Percentiles rank a stretch among this genome's conserved stretches.
Conservation (phyloP, 2,797 vertebrate species). For the Naso thynnoides region DNA sequence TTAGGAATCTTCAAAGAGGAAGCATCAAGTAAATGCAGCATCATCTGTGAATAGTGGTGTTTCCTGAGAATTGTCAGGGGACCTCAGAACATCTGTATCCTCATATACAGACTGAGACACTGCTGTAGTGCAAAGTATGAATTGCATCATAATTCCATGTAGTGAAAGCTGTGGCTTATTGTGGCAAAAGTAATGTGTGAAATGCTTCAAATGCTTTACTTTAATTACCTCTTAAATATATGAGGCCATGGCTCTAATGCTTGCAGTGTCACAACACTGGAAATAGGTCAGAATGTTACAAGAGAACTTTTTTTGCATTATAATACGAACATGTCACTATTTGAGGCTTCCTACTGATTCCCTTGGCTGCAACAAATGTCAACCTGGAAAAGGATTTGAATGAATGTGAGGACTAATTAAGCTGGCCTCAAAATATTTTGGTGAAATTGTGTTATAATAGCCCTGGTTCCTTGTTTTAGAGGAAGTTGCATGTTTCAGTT, state of each 20-base stretch:
- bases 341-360: slow-evolving; percentile 57
- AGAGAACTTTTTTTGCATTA: background rate
- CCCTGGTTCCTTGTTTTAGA: background rate
- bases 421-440: background rate
- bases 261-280: background rate
- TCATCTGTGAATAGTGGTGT: background rate
- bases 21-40: slow-evolving; percentile 42
- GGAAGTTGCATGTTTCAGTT: background rate
- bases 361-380: slow-evolving; percentile 57
- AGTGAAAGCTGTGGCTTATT: background rate
- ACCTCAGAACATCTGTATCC: background rate
- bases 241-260: background rate
- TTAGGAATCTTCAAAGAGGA: slow-evolving; percentile 47
- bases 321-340: slow-evolving; percentile 12
- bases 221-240: background rate
- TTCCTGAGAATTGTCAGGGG: background rate
- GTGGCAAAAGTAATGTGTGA: background rate
- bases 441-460: background rate
- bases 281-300: background rate
- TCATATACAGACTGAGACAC: background rate
- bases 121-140: background rate
- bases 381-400: slow-evolving; percentile 51
- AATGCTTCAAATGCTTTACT: background rate
- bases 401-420: too few relatives aligned
- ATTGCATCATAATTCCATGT: background rate